Evolutionary conservation across 2,797 vertebrate genomes (phyloP), one percentile per base, ranked within the genome.

Genomic region (Fringilla coelebs): DNA sequence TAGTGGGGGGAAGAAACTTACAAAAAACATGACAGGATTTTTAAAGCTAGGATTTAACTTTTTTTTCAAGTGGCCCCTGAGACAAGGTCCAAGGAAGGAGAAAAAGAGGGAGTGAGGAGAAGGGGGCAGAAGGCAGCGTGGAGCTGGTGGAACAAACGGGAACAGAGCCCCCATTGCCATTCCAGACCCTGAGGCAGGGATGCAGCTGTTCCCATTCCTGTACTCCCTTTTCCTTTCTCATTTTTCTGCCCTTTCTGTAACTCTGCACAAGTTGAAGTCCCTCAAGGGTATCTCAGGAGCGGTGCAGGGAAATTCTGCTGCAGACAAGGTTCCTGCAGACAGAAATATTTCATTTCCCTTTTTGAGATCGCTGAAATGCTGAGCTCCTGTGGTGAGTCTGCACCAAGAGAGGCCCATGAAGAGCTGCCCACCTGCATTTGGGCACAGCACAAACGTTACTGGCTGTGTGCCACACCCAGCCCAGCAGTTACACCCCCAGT

Each of bases 1-100:
- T 1, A 6, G 26, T 28, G 22, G 52, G 34, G 25, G 19, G 19
- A 51, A 73, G 52, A 8, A 14, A 32, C 2, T 3, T 28, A 2
- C 1, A 0, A 25, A 1, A 46, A 61, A 68, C 4, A 60, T 2
- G 0, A 10, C 11, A 29, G 40, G 17, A 11, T 29, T 88, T 71
- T 28, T 9, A 8, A 49, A 61, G 32, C 21, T 34, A 13, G 43
- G 13, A 3, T 8, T 49, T 5, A 76, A 34, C 36, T 41, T 62
- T 26, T 32, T 28, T 28, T 62, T 11, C 25, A 34, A 55, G 25
- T 11, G 51, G 41, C 32, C 68, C 17, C 60, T 70, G 52, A 51
- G 62, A 38, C 40, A 71, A 67, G 31, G 8, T 6, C 11, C 32
- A 8, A 6, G 45, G n/a, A 32, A 49, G 49, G 20, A 72, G 8